phyloP scores from a whole-genome alignment of 2,113 vertebrate genomes.

The Ia io region DNA sequence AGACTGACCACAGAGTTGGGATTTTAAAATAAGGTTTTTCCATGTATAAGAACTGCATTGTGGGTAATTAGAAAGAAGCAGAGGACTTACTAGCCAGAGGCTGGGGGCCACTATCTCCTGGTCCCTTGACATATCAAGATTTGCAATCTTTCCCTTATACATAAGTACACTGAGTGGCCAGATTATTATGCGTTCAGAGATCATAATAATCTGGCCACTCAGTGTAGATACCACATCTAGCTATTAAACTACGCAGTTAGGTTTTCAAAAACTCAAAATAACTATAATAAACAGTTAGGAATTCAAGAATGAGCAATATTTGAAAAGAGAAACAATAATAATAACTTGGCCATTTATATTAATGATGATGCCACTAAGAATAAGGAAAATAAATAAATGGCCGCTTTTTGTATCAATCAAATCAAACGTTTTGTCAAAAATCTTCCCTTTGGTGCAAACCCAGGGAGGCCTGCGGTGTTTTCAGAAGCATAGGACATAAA shows the following conservation, averaged over 20 bases:
- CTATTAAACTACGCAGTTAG: not conserved
- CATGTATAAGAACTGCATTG: too few species aligned
- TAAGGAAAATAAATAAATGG: not conserved
- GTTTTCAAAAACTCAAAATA: constrained; percentile 13
- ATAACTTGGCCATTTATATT: not conserved
- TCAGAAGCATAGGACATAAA: not conserved
- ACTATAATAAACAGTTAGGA: not conserved
- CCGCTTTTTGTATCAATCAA: not conserved
- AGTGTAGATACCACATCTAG: not conserved
- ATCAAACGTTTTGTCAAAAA: not conserved
- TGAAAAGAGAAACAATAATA: not conserved
- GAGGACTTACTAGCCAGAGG: too few species aligned
- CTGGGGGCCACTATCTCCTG: too few species aligned
- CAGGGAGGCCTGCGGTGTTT: not conserved
- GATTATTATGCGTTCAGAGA: too few species aligned
- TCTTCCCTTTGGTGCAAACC: not conserved
- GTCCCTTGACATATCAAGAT: too few species aligned
- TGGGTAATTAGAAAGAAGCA: too few species aligned
- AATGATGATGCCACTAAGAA: not conserved
- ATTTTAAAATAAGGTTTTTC: too few species aligned
- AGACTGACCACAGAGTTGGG: too few species aligned
- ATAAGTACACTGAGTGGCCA: too few species aligned
- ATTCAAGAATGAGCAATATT: not conserved
- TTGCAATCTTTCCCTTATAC: too few species aligned
- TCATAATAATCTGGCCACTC: too few species aligned